Conservation (phyloP, 2,797 vertebrate genomes). For the Ambastaia sidthimunki region DNA sequence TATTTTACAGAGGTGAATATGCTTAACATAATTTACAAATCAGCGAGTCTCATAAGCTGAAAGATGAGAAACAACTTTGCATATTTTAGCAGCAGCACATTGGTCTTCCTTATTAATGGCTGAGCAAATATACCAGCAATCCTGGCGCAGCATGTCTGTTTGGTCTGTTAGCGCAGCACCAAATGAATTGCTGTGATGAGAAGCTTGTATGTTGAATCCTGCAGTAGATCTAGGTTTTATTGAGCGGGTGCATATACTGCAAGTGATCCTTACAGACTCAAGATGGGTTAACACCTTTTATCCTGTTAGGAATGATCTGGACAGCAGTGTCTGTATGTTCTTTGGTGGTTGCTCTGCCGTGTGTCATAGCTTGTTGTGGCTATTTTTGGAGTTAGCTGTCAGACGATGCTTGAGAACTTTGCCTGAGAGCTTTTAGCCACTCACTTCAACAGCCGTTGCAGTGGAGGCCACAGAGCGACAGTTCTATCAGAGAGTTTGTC, state of each 20-base stretch:
- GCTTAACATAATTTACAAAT: not conserved
- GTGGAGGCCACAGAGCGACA: not conserved
- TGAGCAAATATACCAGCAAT: constrained; percentile 60
- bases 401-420: too few species aligned
- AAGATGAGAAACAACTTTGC: constrained; percentile 51
- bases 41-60: not conserved
- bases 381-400: constrained; percentile 69
- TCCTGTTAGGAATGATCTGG: not conserved
- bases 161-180: constrained; percentile 52
- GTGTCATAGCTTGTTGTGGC: constrained; percentile 54
- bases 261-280: not conserved
- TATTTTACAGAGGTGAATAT: not conserved
- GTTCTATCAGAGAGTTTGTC: not conserved
- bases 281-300: constrained; percentile 5
- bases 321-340: not conserved
- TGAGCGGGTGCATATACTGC: not conserved
- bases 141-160: constrained; percentile 25
- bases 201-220: not conserved
- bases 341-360: constrained; percentile 26
- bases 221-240: not conserved
- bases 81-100: constrained; percentile 55
- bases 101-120: constrained; percentile 55
- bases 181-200: constrained; percentile 50
- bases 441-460: not conserved
- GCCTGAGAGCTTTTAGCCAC: constrained; percentile 61